phyloP scores from a whole-genome alignment of 2,888 invertebrate genomes.

The Sisyra nigra region DNA sequence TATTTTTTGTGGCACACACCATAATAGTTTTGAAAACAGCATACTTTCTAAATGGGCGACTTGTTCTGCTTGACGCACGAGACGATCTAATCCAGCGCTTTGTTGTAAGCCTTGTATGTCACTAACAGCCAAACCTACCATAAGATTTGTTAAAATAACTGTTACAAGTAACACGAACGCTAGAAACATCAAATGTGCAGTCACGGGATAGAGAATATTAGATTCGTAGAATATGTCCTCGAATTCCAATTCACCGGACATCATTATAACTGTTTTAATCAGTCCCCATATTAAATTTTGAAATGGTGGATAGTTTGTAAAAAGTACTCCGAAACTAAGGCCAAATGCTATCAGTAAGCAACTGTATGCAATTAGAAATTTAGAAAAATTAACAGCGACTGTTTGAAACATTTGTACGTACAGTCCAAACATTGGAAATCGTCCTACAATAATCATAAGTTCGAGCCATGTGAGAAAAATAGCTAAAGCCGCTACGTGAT shows the following conservation, averaged over 20 bases:
- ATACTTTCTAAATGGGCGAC: conserved; percentile 71
- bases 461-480: conserved; percentile 71
- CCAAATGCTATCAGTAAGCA: conserved; percentile 68
- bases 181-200: conserved; percentile 59
- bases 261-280: conserved; percentile 72
- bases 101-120: conserved; percentile 70
- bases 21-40: conserved; percentile 59
- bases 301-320: conserved; percentile 60
- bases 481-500: conserved; percentile 63
- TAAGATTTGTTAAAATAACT: conserved; percentile 64
- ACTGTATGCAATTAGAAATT: conserved; percentile 64
- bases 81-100: conserved; percentile 61
- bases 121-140: conserved; percentile 74
- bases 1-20: conserved; percentile 37
- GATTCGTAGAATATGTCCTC: conserved; percentile 63
- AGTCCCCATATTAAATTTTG: conserved; percentile 42
- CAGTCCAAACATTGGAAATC: conserved; percentile 72
- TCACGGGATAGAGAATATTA: conserved; percentile 45
- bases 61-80: conserved; percentile 66
- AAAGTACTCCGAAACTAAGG: conserved; percentile 65
- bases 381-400: conserved; percentile 67
- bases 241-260: conserved; percentile 75
- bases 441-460: conserved; percentile 69
- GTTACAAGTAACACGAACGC: conserved; percentile 66
- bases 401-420: conserved; percentile 82